Percentiles rank a stretch among this genome's conserved stretches.
Conservation (phyloP, 2,888 invertebrate genomes). For the Sialis lutaria region DNA sequence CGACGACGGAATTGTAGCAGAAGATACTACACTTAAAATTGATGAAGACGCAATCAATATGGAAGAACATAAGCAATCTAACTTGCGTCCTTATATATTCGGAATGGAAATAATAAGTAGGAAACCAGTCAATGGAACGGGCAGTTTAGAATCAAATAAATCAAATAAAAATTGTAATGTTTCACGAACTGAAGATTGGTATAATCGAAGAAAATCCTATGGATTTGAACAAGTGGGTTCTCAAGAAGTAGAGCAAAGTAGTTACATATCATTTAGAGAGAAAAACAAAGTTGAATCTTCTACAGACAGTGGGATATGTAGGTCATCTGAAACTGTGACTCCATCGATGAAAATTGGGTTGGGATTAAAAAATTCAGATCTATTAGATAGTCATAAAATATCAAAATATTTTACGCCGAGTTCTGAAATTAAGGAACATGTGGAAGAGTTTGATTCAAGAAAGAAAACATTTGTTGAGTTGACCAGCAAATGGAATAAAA, state of each 20-base stretch:
- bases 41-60: constrained; percentile 13
- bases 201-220: constrained; percentile 56
- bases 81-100: constrained; percentile 27
- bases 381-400: constrained; percentile 1
- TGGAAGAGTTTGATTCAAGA: neutral
- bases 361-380: neutral
- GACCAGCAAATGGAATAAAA: constrained; percentile 10
- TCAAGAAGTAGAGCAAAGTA: constrained; percentile 13
- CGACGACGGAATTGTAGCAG: constrained; percentile 30
- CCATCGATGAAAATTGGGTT: constrained; percentile 18
- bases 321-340: constrained; percentile 47
- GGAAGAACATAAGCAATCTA: constrained; percentile 15
- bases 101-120: constrained; percentile 25
- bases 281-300: constrained; percentile 50
- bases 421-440: constrained; percentile 9
- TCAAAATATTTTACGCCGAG: neutral
- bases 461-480: constrained; percentile 6
- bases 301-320: constrained; percentile 59
- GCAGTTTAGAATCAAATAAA: constrained; percentile 27
- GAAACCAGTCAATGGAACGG: constrained; percentile 21
- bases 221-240: constrained; percentile 44
- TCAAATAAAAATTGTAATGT: constrained; percentile 22
- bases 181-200: constrained; percentile 43
- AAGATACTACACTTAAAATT: constrained; percentile 14
- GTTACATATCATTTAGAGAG: constrained; percentile 19